These are phyloP conservation scores for Plestiodon gilberti DNA, from an alignment of 2,113 vertebrate species.

Conservation along the genomic window DNA sequence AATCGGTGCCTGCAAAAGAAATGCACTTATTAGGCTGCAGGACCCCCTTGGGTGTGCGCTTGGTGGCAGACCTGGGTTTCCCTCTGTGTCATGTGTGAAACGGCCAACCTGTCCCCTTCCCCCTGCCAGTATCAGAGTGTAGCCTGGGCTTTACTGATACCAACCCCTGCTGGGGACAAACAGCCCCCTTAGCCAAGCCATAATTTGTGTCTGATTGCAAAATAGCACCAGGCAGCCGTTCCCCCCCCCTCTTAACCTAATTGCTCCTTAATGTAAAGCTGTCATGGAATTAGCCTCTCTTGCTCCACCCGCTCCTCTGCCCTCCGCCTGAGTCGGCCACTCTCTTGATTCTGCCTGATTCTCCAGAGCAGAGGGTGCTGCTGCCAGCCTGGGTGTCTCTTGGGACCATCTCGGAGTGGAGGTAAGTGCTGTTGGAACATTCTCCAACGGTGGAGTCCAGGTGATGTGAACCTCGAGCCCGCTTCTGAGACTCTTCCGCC, in stretches of 20 bases:
- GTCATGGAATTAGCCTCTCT: conserved; percentile 10
- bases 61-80: not conserved
- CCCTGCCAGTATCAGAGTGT: not conserved
- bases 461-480: no score
- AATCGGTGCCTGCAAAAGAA: no score
- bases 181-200: not conserved
- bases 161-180: not conserved
- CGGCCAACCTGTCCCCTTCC: not conserved
- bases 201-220: not conserved
- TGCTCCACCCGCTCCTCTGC: not conserved
- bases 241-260: conserved; percentile 36
- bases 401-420: not conserved
- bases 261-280: not conserved
- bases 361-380: not conserved
- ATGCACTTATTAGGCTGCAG: not conserved
- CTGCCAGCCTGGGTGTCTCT: not conserved
- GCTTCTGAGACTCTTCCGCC: rapidly evolving
- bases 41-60: not conserved
- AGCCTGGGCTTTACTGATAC: not conserved
- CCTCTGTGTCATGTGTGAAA: not conserved
- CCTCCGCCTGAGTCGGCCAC: not conserved
- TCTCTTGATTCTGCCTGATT: not conserved
- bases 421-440: not conserved
- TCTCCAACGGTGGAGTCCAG: no score
- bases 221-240: not conserved